phyloP scores from a whole-genome alignment of 1,140 invertebrate species.

The Coenobita brevimanus region DNA sequence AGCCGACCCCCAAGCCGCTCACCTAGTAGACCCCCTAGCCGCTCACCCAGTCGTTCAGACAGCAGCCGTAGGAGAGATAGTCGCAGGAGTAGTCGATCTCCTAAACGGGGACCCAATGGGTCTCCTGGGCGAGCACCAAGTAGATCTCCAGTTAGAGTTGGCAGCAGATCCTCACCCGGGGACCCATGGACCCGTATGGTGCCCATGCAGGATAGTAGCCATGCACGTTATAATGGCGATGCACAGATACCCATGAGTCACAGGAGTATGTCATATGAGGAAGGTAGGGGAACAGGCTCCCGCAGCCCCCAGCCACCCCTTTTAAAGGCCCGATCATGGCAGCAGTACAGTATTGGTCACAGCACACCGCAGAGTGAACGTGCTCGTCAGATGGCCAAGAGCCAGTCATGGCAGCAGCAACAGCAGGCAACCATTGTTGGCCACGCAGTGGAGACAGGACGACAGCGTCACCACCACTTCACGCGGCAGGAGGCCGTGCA shows the following conservation, averaged over 20 bases:
- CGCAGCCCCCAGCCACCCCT: slow-evolving; percentile 55
- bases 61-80: slow-evolving; percentile 44
- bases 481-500: slow-evolving; percentile 54
- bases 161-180: slow-evolving; percentile 25
- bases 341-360: slow-evolving; percentile 54
- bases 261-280: slow-evolving; percentile 58
- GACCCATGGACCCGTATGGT: slow-evolving; percentile 58
- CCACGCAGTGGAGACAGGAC: slow-evolving; percentile 35
- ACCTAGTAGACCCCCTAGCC: slow-evolving; percentile 33
- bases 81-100: slow-evolving; percentile 38
- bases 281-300: slow-evolving; percentile 19
- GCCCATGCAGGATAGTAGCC: background rate
- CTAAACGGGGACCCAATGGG: slow-evolving; percentile 44
- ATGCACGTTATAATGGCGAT: slow-evolving; percentile 34
- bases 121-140: slow-evolving; percentile 43
- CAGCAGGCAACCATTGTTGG: slow-evolving; percentile 21
- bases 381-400: slow-evolving; percentile 57
- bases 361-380: slow-evolving; percentile 59
- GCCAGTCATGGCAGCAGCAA: slow-evolving; percentile 55
- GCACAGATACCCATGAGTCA: background rate
- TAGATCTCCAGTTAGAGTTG: slow-evolving; percentile 37
- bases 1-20: slow-evolving; percentile 46
- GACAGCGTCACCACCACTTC: slow-evolving; percentile 55
- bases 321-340: slow-evolving; percentile 58
- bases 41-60: slow-evolving; percentile 50